Base-by-base conservation (phyloP, 2,888 invertebrate species). In the Ctenicera cuprea region DNA sequence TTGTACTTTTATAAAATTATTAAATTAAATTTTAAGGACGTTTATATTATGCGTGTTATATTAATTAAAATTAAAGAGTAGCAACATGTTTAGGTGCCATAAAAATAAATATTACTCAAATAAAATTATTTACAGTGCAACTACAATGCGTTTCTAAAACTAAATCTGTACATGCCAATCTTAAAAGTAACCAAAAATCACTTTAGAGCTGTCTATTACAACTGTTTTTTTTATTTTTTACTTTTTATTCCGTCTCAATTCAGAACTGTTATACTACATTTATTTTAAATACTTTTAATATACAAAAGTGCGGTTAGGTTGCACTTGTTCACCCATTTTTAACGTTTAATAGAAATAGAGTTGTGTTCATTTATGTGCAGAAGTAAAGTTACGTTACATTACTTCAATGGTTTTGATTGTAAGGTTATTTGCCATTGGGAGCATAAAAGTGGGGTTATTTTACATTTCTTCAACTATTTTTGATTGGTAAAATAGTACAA, bases 1-100 rank as follows among this genome's bases (percentile, higher is more conserved):
- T 74, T 74, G 70, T 74, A 70, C 64, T 74, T 73, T 74, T 63
- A 69, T 68, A 69, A 73, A 57, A 70, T 67, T 50, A 50, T 65
- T 65, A 63, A 66, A 41, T 48, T 26, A 26, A 26, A 63, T 12
- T 45, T 45, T 14, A 38, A 38, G 38, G 38, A 38, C 38, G 38
- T 38, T 38, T 41, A 26, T 26, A 26, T 26, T 26, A 26, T 26
- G 26, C 52, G 37, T 54, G 62, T 63, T 54, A 62, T 59, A 54
- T 37, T 33, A 59, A 57, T 26, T 26, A 54, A 26, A 57, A 12
- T 57, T 26, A 26, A 57, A 52, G 22, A 20, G 9, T 20, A 22
- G 22, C 61, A 38, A 63, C 22, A 26, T 41, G 22, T 41, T 45
- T 16, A 14, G 20, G 30, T 43, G 64, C 22, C n/a, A 59, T 26